phyloP scores from a whole-genome alignment of 2,888 invertebrate species.

The Drosophila mimica region DNA sequence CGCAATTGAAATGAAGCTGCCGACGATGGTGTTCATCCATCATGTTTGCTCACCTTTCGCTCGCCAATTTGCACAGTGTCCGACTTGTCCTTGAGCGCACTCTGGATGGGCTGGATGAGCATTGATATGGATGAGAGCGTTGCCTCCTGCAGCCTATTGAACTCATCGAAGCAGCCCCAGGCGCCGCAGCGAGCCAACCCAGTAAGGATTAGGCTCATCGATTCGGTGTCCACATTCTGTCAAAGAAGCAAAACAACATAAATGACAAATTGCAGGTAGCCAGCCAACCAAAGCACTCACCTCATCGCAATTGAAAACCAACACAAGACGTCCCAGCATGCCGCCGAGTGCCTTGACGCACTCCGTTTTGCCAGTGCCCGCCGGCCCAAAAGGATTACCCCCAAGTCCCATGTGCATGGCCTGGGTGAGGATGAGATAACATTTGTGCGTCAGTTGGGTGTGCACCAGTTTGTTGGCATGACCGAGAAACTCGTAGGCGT shows the following conservation, averaged over 20 bases:
- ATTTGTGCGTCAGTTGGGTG: constrained; percentile 98
- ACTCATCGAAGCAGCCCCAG: constrained; percentile 99
- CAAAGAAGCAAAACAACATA: constrained; percentile 50
- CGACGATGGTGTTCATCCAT: constrained; percentile 31
- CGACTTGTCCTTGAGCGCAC: constrained; percentile 89
- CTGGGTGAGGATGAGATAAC: constrained; percentile 98
- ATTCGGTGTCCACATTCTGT: constrained; percentile 96
- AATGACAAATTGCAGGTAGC: constrained; percentile 57
- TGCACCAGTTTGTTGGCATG: constrained; percentile 97
- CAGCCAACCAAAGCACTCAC: constrained; percentile 82
- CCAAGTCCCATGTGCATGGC: constrained; percentile 98
- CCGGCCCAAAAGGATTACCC: constrained; percentile 99
- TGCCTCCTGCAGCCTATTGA: constrained; percentile 97
- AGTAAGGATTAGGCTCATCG: constrained; percentile 97
- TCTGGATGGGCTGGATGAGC: constrained; percentile 96
- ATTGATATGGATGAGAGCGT: constrained; percentile 98
- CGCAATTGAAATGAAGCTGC: constrained; percentile 6
- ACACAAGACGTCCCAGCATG: constrained; percentile 95
- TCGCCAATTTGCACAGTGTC: constrained; percentile 86
- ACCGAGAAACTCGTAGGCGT: constrained; percentile 99
- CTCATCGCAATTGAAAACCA: constrained; percentile 99
- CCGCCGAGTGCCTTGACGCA: constrained; percentile 97
- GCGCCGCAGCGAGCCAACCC: constrained; percentile 97
- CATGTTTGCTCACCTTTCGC: constrained; percentile 85
- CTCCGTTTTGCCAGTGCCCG: constrained; percentile 99